Evolutionary conservation across 2,888 invertebrate species (phyloP).

Genomic region (Caenorhabditis afra): DNA sequence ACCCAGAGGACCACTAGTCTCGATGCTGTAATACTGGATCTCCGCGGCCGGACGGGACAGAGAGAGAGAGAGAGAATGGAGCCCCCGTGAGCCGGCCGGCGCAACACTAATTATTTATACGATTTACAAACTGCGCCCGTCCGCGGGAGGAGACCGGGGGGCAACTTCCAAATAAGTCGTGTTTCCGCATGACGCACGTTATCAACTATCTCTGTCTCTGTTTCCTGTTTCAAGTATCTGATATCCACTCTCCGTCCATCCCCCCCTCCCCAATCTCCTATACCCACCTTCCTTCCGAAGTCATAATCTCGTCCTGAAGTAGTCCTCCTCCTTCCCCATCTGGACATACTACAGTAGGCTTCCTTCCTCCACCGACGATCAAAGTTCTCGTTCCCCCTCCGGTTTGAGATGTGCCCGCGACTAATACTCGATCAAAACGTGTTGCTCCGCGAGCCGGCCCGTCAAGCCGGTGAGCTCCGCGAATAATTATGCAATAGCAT

Average conservation of each 20-base stretch:
- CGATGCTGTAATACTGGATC: constrained; percentile 51
- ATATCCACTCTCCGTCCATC: constrained; percentile 2
- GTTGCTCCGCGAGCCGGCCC: neutral
- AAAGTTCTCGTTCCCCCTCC: constrained; percentile 11
- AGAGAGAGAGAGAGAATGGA: too few relatives aligned
- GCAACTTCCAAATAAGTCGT: constrained; percentile 16
- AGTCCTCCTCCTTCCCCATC: constrained; percentile 1
- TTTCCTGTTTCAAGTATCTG: constrained; percentile 21
- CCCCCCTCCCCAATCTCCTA: neutral
- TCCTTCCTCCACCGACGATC: constrained; percentile 6
- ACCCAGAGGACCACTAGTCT: constrained; percentile 44
- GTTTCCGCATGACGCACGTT: constrained; percentile 9
- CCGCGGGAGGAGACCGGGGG: neutral
- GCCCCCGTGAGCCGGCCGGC: neutral
- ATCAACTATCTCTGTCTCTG: too few relatives aligned
- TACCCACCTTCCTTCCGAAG: too few relatives aligned
- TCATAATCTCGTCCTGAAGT: neutral
- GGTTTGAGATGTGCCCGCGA: constrained; percentile 6
- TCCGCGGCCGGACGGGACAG: too few relatives aligned
- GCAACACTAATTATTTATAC: constrained; percentile 49
- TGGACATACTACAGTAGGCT: constrained; percentile 1
- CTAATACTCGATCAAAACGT: constrained; percentile 21
- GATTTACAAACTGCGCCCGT: constrained; percentile 8
- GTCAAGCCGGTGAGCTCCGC: constrained; percentile 25
- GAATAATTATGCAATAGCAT: constrained; percentile 54